A percentile compares a stretch with the other conserved stretches of the same genome.
These are phyloP conservation scores for Calephelis perditalis DNA, from an alignment of 2,888 invertebrate genomes.

Conservation along the genomic window DNA sequence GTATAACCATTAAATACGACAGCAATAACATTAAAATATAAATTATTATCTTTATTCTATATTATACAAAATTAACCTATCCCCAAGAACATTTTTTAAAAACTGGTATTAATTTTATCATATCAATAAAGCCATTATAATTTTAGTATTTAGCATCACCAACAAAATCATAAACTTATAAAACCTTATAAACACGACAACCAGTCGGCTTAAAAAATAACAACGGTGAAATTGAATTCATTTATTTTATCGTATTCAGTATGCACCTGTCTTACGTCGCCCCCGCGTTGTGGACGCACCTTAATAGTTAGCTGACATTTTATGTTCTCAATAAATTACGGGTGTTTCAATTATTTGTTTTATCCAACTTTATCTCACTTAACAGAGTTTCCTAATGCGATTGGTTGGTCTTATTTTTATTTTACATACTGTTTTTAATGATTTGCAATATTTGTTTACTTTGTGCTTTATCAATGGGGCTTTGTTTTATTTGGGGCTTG, in stretches of 20 bases:
- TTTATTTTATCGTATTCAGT: slow-evolving; percentile 13
- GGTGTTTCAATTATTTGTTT: slow-evolving; percentile 43
- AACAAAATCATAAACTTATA: slow-evolving; percentile 6
- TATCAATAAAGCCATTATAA: neutral
- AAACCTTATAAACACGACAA: slow-evolving; percentile 1
- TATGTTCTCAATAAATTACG: slow-evolving; percentile 38
- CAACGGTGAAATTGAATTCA: slow-evolving; percentile 17
- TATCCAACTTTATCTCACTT: slow-evolving; percentile 36
- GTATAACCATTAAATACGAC: too few relatives aligned
- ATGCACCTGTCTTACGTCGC: slow-evolving; percentile 18
- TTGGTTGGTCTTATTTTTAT: slow-evolving; percentile 23
- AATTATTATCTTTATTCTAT: too few relatives aligned
- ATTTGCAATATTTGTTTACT: too few relatives aligned
- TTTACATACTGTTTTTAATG: too few relatives aligned
- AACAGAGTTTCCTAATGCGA: slow-evolving; percentile 33
- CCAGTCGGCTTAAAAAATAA: slow-evolving; percentile 8
- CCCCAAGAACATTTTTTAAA: too few relatives aligned
- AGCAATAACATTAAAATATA: too few relatives aligned
- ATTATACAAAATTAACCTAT: too few relatives aligned
- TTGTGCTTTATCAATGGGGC: too few relatives aligned
- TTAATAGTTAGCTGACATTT: slow-evolving; percentile 25
- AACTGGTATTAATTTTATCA: neutral
- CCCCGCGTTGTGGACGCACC: slow-evolving; percentile 13
- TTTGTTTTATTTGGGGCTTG: too few relatives aligned
- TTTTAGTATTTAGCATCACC: neutral